Percentiles rank a stretch among this genome's conserved stretches.
phyloP scores from a whole-genome alignment of 1,140 invertebrate species.

The Drosophila novamexicana region DNA sequence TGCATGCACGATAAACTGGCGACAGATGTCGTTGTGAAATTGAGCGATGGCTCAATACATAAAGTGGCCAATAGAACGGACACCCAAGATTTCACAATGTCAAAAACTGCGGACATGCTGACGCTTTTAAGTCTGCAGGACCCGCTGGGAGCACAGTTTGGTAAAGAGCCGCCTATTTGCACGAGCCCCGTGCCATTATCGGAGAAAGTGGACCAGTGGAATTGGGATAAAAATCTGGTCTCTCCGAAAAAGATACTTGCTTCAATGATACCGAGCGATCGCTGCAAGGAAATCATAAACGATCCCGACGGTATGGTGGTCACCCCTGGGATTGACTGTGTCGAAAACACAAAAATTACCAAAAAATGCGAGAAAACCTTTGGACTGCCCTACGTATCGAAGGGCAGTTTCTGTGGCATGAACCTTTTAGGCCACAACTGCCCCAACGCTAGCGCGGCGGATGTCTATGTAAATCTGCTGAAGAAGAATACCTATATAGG shows the following conservation, averaged over 20 bases:
- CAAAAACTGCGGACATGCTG: not conserved
- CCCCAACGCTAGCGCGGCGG: not conserved
- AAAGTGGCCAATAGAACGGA: too few species aligned
- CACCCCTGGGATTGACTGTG: slow-evolving; percentile 5
- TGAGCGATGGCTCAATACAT: not conserved
- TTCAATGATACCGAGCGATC: not conserved
- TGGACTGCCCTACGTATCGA: slow-evolving; percentile 41
- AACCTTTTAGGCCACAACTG: slow-evolving; percentile 52
- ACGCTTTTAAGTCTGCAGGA: not conserved
- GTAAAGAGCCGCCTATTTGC: slow-evolving; percentile 3
- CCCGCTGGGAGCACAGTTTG: not conserved
- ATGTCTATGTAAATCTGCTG: slow-evolving; percentile 33
- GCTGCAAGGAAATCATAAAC: slow-evolving; percentile 1
- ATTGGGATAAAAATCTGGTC: slow-evolving; percentile 1
- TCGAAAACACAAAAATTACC: not conserved
- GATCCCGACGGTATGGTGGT: not conserved
- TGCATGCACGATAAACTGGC: not conserved
- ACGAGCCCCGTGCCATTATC: not conserved
- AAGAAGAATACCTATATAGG: slow-evolving; percentile 10
- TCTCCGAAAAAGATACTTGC: not conserved
- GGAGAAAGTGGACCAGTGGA: not conserved
- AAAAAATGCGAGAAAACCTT: slow-evolving; percentile 3
- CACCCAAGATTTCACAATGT: not conserved
- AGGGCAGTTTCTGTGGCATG: slow-evolving; percentile 31
- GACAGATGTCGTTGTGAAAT: not conserved